A percentile compares a stretch with the other conserved stretches of the same genome.
phyloP scores from a whole-genome alignment of 2,113 vertebrate species.

The Chauna torquata region DNA sequence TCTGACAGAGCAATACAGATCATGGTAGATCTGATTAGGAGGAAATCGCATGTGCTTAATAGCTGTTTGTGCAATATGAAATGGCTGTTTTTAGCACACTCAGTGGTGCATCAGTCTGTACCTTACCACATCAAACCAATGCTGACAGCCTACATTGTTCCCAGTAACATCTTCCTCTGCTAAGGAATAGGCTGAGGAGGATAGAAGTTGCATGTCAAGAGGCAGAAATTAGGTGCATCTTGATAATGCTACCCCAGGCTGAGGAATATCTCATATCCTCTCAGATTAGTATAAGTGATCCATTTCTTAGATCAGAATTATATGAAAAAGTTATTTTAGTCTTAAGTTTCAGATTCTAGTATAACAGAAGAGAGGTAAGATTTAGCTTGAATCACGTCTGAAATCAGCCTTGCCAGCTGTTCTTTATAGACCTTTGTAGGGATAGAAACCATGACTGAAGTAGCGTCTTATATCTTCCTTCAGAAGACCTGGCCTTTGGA shows the following conservation, averaged over 20 bases:
- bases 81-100: background rate
- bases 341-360: background rate
- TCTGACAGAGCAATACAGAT: background rate
- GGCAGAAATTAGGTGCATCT: background rate
- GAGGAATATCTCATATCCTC: background rate
- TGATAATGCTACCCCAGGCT: background rate
- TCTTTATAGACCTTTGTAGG: background rate
- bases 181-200: background rate
- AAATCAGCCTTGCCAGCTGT: background rate
- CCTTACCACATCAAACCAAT: background rate
- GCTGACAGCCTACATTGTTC: accelerated
- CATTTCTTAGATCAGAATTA: background rate
- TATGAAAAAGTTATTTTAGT: background rate
- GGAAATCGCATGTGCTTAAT: background rate
- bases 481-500: background rate
- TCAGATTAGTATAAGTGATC: background rate
- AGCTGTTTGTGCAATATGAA: background rate
- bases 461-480: background rate
- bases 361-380: background rate
- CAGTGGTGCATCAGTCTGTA: background rate
- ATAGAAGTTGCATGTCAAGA: background rate
- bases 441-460: background rate
- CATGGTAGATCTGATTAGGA: background rate
- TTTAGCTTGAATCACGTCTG: background rate
- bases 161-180: background rate